Conservation (phyloP, 2,113 vertebrate species). For the Otocyon megalotis region DNA sequence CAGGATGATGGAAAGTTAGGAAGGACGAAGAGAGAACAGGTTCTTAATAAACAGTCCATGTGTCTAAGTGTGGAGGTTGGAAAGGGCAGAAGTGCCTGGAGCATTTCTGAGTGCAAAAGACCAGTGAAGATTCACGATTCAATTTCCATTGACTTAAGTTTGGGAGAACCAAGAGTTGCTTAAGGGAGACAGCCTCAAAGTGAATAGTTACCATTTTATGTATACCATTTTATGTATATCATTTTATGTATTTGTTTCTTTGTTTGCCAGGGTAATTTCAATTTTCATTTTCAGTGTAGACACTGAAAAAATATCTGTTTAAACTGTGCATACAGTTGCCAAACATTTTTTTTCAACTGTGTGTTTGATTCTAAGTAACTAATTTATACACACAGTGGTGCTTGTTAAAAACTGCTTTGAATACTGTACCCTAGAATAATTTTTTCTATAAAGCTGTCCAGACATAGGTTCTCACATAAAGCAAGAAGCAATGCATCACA, state of each 20-base stretch:
- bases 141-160: not conserved
- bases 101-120: not conserved
- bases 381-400: not conserved
- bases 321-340: constrained; percentile 9
- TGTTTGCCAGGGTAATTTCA: not conserved
- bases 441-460: not conserved
- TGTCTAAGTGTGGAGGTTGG: not conserved
- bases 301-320: not conserved
- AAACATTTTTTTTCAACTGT: not conserved
- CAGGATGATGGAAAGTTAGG: not conserved
- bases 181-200: not conserved
- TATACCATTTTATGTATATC: not conserved
- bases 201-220: not conserved
- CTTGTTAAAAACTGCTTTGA: not conserved
- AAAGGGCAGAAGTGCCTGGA: not conserved
- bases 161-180: not conserved
- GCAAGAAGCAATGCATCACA: not conserved
- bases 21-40: not conserved
- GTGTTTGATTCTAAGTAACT: not conserved
- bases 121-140: not conserved
- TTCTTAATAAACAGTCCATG: not conserved
- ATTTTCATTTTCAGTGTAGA: not conserved
- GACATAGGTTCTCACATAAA: not conserved
- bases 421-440: not conserved
- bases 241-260: not conserved